Conservation (phyloP, 2,888 invertebrate species). For the Myopa testacea region DNA sequence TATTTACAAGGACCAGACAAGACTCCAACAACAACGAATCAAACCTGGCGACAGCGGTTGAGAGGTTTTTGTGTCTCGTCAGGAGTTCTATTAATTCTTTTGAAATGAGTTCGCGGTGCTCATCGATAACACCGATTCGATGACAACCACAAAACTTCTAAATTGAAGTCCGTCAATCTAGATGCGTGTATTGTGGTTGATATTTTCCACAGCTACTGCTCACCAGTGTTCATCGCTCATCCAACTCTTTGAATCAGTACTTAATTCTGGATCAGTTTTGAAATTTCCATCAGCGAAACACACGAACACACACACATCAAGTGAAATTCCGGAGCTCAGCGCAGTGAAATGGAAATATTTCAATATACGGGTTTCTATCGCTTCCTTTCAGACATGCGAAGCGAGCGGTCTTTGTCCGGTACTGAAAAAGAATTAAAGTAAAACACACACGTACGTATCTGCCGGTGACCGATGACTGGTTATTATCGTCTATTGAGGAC, state of each 20-base stretch:
- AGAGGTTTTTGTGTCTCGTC: neutral
- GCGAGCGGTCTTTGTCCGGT: neutral
- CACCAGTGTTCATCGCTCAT: neutral
- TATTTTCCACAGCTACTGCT: slow-evolving; percentile 9
- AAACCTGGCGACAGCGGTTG: too few relatives aligned
- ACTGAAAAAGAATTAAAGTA: neutral
- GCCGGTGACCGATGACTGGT: slow-evolving; percentile 32
- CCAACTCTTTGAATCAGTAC: slow-evolving; percentile 2
- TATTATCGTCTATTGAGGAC: slow-evolving; percentile 15
- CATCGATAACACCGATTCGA: neutral
- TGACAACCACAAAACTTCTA: slow-evolving; percentile 7
- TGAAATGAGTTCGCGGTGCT: neutral
- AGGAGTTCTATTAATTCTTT: neutral
- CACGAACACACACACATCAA: neutral
- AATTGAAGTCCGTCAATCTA: slow-evolving; percentile 9
- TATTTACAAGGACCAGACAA: too few relatives aligned
- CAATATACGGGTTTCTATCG: slow-evolving; percentile 22
- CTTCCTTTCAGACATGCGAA: neutral
- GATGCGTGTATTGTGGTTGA: slow-evolving; percentile 20
- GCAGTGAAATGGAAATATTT: slow-evolving; percentile 48
- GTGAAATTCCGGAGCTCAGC: slow-evolving; percentile 42
- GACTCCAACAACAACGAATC: too few relatives aligned
- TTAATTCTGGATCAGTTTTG: slow-evolving; percentile 1
- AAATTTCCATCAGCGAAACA: slow-evolving; percentile 2
- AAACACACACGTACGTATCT: slow-evolving; percentile 43